These are phyloP conservation scores for human (Homo sapiens) DNA, from an alignment of 2,113 vertebrate species.

Conservation along the genomic window GRCh38 chr9:37395001-37395500, in stretches of 20 bases:
- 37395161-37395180: not conserved
- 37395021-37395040: constrained; percentile 52
- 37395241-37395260: not conserved
- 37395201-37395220: not conserved
- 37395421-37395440: not conserved
- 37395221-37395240: not conserved
- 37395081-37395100: not conserved
- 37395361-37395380: not conserved
- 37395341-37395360: not conserved
- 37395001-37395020: constrained; percentile 13
- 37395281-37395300: not conserved
- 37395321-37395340: not conserved
- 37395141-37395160: not conserved
- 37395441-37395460: not conserved
- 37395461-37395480: accelerated
- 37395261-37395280: not conserved
- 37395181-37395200: not conserved
- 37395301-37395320: not conserved
- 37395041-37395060: not conserved
- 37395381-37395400: not conserved
- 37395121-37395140: not conserved
- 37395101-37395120: not conserved
- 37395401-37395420: not conserved
- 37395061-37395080: not conserved
- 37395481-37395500: not conserved